Base-by-base conservation (phyloP, 1,140 invertebrate species). In the Drosophila ananassae region DNA sequence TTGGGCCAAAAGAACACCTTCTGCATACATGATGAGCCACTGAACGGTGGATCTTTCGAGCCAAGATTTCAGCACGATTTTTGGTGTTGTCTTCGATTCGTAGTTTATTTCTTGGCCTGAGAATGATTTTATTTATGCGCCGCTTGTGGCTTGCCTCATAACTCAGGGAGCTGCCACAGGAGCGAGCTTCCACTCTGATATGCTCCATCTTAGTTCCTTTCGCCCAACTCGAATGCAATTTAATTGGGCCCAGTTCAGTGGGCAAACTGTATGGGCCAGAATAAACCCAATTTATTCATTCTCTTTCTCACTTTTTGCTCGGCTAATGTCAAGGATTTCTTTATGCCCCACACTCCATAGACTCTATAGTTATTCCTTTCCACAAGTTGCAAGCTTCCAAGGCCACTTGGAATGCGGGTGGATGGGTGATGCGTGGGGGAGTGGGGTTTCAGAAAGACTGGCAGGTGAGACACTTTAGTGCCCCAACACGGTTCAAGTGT, bases 71-170 rank as follows among this genome's bases (percentile, higher is more conserved):
- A 72, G 75, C 79, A 79, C 76, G 80, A 68, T 58, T 62, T 50
- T 63, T 24, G 24, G 55, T 39, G 46, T 61, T 66, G 47, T 51
- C 56, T 79, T 71, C 59, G 61, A 73, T 53, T 59, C 21, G 58
- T 61, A 37, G 64, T 67, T 41, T 60, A 54, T 64, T 41, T 37
- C 61, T 60, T 60, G 56, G 21, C 52, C 71, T 59, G 46, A 73
- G 64, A 85, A 73, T 81, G 75, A 73, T 89, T 87, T 87, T 89
- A 89, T 89, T 89, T 89, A 89, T 89, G 83, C 83, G 68, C 76
- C 83, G 79, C 83, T 89, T 89, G 83, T 72, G 83, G 83, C n/a
- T 73, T 79, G 77, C 52, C 62, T 68, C 83, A 89, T 89, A 89
- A 89, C 77, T 89, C 83, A 89, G 75, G 44, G n/a, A 24, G 41